Base-by-base conservation (phyloP, 2,888 invertebrate species). In the Periphyllus acericola region DNA sequence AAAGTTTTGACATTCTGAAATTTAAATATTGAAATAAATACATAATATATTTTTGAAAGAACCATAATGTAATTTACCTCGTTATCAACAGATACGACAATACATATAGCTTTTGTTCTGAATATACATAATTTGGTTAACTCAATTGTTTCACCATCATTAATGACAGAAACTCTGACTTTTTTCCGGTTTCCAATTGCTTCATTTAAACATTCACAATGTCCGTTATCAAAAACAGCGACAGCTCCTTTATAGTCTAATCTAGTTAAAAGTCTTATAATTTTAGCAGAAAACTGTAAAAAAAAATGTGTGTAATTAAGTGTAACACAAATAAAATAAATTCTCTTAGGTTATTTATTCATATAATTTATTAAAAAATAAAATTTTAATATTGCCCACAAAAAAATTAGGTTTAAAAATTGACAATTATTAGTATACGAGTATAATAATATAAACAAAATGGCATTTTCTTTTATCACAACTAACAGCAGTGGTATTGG, bases 1-100 rank as follows among this genome's bases (percentile, higher is more conserved):
- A 87, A 87, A 40, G 87, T 87, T 81, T 87, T 87, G 40, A 74
- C 55, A 81, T 81, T 66, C 87, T 87, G n/a, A 74, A 87, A 83
- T 66, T 32, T 40, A 14, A 66, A 75, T 32, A 32, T 34, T 14
- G 36, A 46, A 4, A 17, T 60, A 14, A 60, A 17, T 14, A 60
- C 40, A n/a, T 32, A 71, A 9, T 29, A 29, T 17, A n/a, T 17
- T 17, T 46, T n/a, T 11, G 25, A 78, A 75, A 0, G 11, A 11
- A 11, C 46, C 32, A 46, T 29, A 85, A 52, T 66, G 32, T 3
- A 74, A 40, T 40, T 87, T 87, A 87, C 87, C 32, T 87, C 46
- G 17, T 34, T 46, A 68, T 87, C 66, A 75, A 81, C 81, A 46
- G 87, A 74, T 9, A 87, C 87, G 66, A 87, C 34, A 40, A 87